phyloP scores from a whole-genome alignment of 2,797 vertebrate genomes.

The Poeciliopsis gracilis region DNA sequence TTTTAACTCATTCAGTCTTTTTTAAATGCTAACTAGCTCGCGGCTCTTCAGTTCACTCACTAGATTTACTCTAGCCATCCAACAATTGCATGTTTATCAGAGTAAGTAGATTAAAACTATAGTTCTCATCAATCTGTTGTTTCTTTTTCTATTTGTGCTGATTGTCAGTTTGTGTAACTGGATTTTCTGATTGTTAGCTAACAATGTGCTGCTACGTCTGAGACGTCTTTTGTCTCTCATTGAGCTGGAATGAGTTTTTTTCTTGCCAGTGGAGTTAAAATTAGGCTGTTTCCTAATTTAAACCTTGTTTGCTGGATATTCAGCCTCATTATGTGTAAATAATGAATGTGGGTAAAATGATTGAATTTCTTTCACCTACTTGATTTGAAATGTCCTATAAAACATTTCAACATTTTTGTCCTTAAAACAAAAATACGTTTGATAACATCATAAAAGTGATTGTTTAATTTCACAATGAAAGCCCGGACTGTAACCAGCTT shows the following conservation, averaged over 20 bases:
- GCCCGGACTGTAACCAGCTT: neutral
- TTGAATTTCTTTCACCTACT: conserved; percentile 35
- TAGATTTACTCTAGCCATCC: neutral
- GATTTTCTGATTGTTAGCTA: conserved; percentile 5
- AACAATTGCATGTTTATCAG: conserved; percentile 12
- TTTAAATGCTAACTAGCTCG: neutral
- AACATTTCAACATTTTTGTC: too few species aligned
- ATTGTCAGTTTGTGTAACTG: conserved; percentile 9
- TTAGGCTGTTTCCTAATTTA: conserved; percentile 11
- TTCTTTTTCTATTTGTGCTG: neutral
- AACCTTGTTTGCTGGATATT: conserved; percentile 37
- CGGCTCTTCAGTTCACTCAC: conserved; percentile 1
- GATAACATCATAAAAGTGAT: neutral
- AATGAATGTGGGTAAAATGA: conserved; percentile 52
- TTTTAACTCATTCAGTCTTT: conserved; percentile 8
- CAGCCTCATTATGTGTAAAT: conserved; percentile 47
- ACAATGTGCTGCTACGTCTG: conserved; percentile 1
- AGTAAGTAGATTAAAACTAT: neutral
- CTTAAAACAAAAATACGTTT: conserved; percentile 8
- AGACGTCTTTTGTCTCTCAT: neutral
- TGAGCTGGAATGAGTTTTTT: neutral
- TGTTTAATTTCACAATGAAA: neutral
- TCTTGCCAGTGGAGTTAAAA: conserved; percentile 18
- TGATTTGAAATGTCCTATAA: conserved; percentile 12
- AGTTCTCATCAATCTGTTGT: neutral